Evolutionary conservation across 2,797 vertebrate genomes (phyloP).

Genomic region (Microctenopoma steveboyesi): DNA sequence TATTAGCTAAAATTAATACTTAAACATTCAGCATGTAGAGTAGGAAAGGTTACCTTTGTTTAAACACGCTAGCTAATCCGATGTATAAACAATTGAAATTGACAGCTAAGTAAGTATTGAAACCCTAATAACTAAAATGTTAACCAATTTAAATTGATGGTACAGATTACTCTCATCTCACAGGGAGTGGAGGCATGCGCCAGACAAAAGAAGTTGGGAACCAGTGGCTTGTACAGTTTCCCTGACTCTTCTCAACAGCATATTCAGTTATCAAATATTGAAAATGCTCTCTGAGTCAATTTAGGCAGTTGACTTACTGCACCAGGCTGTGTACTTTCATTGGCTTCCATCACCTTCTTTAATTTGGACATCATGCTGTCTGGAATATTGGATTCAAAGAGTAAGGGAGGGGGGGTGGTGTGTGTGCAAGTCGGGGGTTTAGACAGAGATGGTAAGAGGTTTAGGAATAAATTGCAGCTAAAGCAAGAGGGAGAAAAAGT

Average conservation of each 20-base stretch:
- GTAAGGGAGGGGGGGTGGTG: slow-evolving; percentile 37
- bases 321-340: slow-evolving; percentile 35
- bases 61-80: too few species aligned
- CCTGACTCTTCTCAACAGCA: slow-evolving; percentile 12
- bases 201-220: not conserved
- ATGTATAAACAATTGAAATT: too few species aligned
- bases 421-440: slow-evolving; percentile 19
- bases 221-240: not conserved
- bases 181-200: accelerated
- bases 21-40: too few species aligned
- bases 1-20: too few species aligned
- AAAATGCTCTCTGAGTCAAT: slow-evolving; percentile 52
- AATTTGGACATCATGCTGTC: slow-evolving; percentile 73
- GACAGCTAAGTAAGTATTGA: too few species aligned
- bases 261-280: slow-evolving; percentile 53
- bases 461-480: slow-evolving; percentile 50
- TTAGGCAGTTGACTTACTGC: slow-evolving; percentile 52
- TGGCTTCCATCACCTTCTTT: slow-evolving; percentile 54
- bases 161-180: too few species aligned
- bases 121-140: too few species aligned
- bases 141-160: too few species aligned
- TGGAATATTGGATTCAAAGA: slow-evolving; percentile 64
- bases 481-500: slow-evolving; percentile 28
- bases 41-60: too few species aligned
- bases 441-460: slow-evolving; percentile 51